Conservation (phyloP, 2,888 invertebrate genomes). For the Cantharis rufa region DNA sequence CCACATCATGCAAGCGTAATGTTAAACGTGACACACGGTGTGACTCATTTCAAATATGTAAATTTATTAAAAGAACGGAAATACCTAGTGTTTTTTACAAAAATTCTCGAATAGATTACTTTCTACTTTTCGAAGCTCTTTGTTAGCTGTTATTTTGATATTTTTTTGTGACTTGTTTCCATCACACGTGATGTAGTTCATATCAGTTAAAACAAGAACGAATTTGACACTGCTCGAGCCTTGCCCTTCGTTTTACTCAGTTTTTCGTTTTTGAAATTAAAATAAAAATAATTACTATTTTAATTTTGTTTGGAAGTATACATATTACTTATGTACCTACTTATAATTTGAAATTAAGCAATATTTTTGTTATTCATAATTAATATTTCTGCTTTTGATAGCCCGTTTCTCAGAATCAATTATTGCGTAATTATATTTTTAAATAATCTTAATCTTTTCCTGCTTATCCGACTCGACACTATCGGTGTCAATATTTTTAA, state of each 20-base stretch:
- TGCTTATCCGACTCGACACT: background rate
- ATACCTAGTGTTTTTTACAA: background rate
- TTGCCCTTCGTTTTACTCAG: background rate
- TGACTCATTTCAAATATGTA: background rate
- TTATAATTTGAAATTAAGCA: too few relatives aligned
- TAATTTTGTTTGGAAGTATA: too few relatives aligned
- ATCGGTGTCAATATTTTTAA: background rate
- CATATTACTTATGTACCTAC: too few relatives aligned
- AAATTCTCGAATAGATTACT: background rate
- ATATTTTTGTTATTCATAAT: too few relatives aligned
- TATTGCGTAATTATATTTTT: background rate
- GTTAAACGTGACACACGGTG: background rate
- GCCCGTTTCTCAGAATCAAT: background rate
- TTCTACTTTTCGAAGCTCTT: background rate
- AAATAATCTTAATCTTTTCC: background rate
- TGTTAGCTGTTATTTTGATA: background rate
- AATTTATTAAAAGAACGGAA: background rate
- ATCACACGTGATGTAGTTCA: too few relatives aligned
- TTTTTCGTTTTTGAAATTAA: background rate
- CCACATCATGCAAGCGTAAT: too few relatives aligned
- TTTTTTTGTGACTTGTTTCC: too few relatives aligned
- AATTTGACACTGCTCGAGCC: too few relatives aligned
- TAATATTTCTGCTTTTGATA: background rate
- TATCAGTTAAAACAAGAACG: too few relatives aligned
- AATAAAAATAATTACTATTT: too few relatives aligned